Conservation (phyloP, 2,113 vertebrate genomes). For the Ailurus styani region DNA sequence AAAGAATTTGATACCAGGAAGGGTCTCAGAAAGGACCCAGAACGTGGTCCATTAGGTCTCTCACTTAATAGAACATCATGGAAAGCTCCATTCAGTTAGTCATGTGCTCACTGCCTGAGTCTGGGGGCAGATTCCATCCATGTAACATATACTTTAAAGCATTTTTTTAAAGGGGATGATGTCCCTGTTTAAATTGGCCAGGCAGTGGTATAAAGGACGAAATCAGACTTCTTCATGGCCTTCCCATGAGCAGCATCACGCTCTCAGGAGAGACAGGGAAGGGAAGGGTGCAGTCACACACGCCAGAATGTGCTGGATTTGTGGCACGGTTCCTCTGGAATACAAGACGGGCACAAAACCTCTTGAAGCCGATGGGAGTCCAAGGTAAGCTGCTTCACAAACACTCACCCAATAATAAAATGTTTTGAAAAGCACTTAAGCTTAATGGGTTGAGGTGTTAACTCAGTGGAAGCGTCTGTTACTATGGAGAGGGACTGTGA, state of each 20-base stretch:
- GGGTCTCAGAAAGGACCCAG: not conserved
- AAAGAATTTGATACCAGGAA: not conserved
- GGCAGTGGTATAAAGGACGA: not conserved
- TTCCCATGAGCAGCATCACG: not conserved
- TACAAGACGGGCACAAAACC: not conserved
- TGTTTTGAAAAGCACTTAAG: slow-evolving; percentile 68
- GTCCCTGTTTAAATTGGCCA: not conserved
- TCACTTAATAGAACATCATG: not conserved
- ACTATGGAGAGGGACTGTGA: slow-evolving; percentile 46
- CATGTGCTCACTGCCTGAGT: not conserved
- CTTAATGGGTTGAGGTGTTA: slow-evolving; percentile 59
- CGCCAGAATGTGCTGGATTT: not conserved
- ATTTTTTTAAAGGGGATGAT: not conserved
- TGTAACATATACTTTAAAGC: not conserved
- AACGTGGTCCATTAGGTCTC: not conserved
- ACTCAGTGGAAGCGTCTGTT: slow-evolving; percentile 47
- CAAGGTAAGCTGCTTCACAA: slow-evolving; percentile 53
- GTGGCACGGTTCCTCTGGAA: not conserved
- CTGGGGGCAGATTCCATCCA: not conserved
- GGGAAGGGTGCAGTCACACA: not conserved
- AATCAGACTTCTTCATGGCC: not conserved
- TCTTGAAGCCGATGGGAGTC: slow-evolving; percentile 40
- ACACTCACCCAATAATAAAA: slow-evolving; percentile 66
- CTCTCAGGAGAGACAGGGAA: not conserved
- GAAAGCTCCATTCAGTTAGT: not conserved